Evolutionary conservation across 1,140 invertebrate genomes (phyloP), one percentile per base, ranked within the genome.

Genomic region (Drosophila tani): DNA sequence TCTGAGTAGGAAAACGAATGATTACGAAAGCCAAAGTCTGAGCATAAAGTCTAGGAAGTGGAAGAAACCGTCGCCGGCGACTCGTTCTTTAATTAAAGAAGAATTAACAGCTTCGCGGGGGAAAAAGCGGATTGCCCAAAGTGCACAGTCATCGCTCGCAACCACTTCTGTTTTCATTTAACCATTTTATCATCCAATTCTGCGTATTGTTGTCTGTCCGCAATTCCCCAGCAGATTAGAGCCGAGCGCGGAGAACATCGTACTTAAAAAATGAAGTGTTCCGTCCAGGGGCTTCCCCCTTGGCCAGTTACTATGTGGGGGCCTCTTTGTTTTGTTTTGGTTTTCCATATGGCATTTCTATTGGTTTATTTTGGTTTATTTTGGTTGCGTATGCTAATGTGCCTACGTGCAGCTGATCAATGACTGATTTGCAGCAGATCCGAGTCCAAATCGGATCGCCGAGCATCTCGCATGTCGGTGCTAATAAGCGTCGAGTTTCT

Each of bases 1-100:
- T 24, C 15, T 17, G 17, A 12, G 15, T 58, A 49, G 29, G 40
- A 27, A 38, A 43, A 58, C 21, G 38, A 41, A n/a, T 67, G 66
- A 62, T 87, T 87, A 80, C 75, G 67, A 58, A 17, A 87, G 74
- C 70, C 64, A 68, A 27, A 29, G 46, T 21, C 47, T 59, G 46
- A 74, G 49, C 69, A 68, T 68, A 53, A 63, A 47, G 46, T 80
- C 83, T 77, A 88, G 83, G 83, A 87, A 87, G 80, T 87, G 68
- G 70, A 74, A 73, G 55, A 50, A 64, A 53, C 43, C 53, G 57
- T 35, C 70, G 69, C 51, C 32, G 15, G 57, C 58, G 67, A 87
- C 81, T 83, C 64, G 84, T 70, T 87, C 83, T 87, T 87, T 87
- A 87, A 87, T 87, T 87, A 87, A 66, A 74, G n/a, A 66, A 79